phyloP scores from a whole-genome alignment of 1,140 invertebrate species.

The Anastrepha obliqua region DNA sequence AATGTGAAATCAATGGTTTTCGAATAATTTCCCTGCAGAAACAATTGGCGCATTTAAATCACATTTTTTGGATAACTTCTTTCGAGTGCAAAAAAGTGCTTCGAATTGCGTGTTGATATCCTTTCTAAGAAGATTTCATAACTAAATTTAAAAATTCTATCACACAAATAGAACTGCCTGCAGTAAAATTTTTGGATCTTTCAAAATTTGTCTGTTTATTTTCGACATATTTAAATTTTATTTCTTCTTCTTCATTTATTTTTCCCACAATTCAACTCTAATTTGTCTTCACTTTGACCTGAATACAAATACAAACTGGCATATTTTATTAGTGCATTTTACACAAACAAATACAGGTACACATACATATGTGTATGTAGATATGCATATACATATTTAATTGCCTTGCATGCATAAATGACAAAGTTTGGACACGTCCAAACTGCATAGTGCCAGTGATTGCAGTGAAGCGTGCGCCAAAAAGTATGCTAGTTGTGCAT shows the following conservation, averaged over 20 bases:
- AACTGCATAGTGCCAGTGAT: conserved; percentile 48
- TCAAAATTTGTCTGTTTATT: not conserved
- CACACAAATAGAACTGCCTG: too few species aligned
- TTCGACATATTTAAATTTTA: conserved; percentile 7
- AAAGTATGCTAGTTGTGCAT: conserved; percentile 1
- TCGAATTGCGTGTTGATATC: too few species aligned
- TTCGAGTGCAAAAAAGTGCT: too few species aligned
- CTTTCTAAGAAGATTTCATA: too few species aligned
- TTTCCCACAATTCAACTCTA: not conserved
- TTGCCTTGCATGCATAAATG: conserved; percentile 37
- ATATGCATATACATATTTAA: conserved; percentile 24
- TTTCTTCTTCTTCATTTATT: not conserved
- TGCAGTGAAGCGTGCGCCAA: conserved; percentile 43
- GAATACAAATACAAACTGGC: not conserved
- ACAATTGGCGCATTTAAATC: too few species aligned
- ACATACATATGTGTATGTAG: not conserved
- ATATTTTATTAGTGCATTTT: conserved; percentile 35
- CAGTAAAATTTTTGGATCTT: not conserved
- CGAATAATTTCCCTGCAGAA: too few species aligned
- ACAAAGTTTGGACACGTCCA: conserved; percentile 42
- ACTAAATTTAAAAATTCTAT: too few species aligned
- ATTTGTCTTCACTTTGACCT: conserved; percentile 1
- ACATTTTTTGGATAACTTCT: too few species aligned
- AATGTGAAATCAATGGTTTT: too few species aligned
- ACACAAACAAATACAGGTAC: conserved; percentile 2